Evolutionary conservation across 2,888 invertebrate genomes (phyloP), one percentile per base, ranked within the genome.

Genomic region (Drosophila koepferae): DNA sequence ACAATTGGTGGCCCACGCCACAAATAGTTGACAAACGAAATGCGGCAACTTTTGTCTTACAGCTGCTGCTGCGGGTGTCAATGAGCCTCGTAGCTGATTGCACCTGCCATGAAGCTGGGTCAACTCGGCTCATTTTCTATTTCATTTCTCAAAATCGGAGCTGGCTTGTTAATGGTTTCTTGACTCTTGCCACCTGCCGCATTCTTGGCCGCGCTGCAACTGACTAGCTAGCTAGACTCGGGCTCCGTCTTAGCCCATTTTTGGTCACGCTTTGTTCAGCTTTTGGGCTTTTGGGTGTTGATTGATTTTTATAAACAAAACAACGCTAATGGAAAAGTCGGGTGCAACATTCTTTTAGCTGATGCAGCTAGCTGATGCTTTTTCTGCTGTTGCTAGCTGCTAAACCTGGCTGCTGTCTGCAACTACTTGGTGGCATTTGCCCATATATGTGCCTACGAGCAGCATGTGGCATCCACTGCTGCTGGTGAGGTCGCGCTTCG

Each of bases 251-350:
- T 18, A 31, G 44, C 16, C 56, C 58, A 77, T 74, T 77, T 51
- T 78, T 74, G 66, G 77, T 53, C 53, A 72, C 56, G 65, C 63
- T 75, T 63, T 63, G 61, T 60, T 43, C 54, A 61, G 63, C 63
- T 73, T 80, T 81, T 89, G 82, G 84, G 78, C 84, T 78, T 89
- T 86, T 90, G 85, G 85, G 85, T 87, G 89, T 82, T 85, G 90
- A 90, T 90, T 89, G 90, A 90, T 90, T 87, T 84, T 82, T 81
- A 75, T 81, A 82, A 90, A 87, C 82, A 89, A 86, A 85, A 81
- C 63, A 51, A 67, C 54, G 63, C 80, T 84, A 89, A 90, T 89
- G 87, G 86, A 77, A 89, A 90, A 87, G 89, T 81, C 83, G 83
- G 80, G 87, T 87, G 87, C 87, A 80, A 72, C 88, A 87, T 81